Evolutionary conservation across 2,113 vertebrate species (phyloP), one percentile per base, ranked within the genome.

Genomic region (Electrona antarctica): DNA sequence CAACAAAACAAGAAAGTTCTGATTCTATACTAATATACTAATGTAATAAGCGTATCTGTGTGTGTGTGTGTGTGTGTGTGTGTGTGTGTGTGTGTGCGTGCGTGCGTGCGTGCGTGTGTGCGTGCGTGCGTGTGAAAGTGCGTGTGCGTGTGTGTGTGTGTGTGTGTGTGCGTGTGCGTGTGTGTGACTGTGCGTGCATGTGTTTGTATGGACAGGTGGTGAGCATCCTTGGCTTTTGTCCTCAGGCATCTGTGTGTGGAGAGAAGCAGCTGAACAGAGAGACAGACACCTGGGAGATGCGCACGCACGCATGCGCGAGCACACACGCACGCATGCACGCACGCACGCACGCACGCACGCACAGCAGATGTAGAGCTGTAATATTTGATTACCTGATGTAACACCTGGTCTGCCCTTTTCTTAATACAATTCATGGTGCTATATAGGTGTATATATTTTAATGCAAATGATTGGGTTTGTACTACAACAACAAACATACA

Each of bases 201-300:
- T 78, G 58, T 74, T 29, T 9, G 10, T 57, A 58, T 46, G n/a
- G 78, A 84, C 86, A 84, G 86, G 83, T 80, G 79, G 77, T 45
- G 66, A 80, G 59, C 77, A 82, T 80, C 81, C 11, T 29, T 41
- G 64, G 66, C 79, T 70, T 84, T 91, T 90, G 81, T 84, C 66
- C 48, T 14, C 52, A 69, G 75, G 77, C 78, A 79, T 88, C 66
- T 89, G 83, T 74, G 74, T 82, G 28, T 60, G 51, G 28, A 82
- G 64, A 69, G 71, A 74, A 80, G 76, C 81, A 89, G 84, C 74
- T 86, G 82, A 80, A 80, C 28, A 64, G 73, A 65, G 69, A 69
- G 13, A 41, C 4, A 41, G 3, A 33, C 64, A 57, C 55, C 21
- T 21, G 21, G 21, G 21, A 21, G 21, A 21, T 21, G 21, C 1